A percentile compares a stretch with the other conserved stretches of the same genome.
Evolutionary conservation across 30 jellyfish, hydroid and myxozoan genomes (phyloP).

Genomic region (Sanderia malayensis): DNA sequence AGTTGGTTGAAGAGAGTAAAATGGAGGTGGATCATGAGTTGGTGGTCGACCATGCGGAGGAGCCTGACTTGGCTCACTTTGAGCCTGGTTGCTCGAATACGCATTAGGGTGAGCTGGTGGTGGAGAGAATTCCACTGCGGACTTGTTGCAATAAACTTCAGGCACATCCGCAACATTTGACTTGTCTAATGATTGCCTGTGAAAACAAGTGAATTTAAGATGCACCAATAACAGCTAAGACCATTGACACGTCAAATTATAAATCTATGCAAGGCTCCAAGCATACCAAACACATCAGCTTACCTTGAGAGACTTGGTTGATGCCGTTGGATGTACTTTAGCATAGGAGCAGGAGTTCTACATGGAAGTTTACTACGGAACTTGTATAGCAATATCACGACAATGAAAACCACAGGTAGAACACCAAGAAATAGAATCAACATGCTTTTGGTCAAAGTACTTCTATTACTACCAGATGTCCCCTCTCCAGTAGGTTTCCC

Average conservation of each 20-base stretch:
- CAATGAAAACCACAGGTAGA: conserved; percentile 47
- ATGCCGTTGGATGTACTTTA: no score
- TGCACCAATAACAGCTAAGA: no score
- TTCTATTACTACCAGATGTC: no score
- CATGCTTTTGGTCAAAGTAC: conserved; percentile 73
- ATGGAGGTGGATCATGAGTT: no score
- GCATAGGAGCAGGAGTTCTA: neutral
- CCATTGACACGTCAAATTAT: no score
- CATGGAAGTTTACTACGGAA: conserved; percentile 50
- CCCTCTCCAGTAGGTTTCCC: no score
- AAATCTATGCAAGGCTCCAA: no score
- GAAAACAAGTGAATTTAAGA: no score
- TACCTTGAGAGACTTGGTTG: conserved; percentile 3
- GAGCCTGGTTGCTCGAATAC: neutral
- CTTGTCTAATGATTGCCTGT: neutral
- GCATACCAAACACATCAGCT: no score
- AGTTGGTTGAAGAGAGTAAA: neutral
- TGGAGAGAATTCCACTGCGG: neutral
- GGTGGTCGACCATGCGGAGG: neutral
- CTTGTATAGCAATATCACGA: conserved; percentile 37
- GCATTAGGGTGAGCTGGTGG: neutral
- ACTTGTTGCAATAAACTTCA: neutral
- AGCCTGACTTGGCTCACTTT: neutral
- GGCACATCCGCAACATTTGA: neutral
- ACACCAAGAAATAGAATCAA: conserved; percentile 70